These are phyloP conservation scores for Aricia artaxerxes DNA, from an alignment of 2,888 invertebrate species.

Conservation along the genomic window DNA sequence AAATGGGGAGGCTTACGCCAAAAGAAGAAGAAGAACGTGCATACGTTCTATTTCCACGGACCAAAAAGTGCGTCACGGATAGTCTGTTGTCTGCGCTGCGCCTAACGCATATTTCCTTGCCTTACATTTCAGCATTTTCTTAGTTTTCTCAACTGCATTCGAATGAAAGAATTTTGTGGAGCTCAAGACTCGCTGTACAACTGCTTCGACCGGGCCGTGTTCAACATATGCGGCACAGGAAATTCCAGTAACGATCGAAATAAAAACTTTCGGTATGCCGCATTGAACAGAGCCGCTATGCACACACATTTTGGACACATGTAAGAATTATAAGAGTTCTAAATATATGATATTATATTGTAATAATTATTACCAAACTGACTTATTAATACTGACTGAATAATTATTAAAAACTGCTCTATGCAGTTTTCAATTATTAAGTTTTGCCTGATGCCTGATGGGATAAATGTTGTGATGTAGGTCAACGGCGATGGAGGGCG, in stretches of 20 bases:
- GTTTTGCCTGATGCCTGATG: neutral
- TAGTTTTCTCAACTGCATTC: constrained; percentile 92
- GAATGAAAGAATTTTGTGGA: constrained; percentile 92
- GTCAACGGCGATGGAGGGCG: constrained; percentile 87
- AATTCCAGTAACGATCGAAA: constrained; percentile 76
- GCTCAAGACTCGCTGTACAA: constrained; percentile 89
- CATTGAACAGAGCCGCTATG: constrained; percentile 93
- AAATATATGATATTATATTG: neutral
- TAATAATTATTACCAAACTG: neutral
- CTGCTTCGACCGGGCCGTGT: constrained; percentile 87
- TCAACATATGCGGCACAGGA: constrained; percentile 56
- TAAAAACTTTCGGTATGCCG: constrained; percentile 91
- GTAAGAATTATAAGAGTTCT: constrained; percentile 62
- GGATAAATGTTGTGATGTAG: constrained; percentile 58
- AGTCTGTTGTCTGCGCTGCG: too few species aligned
- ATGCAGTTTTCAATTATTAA: neutral
- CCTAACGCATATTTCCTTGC: constrained; percentile 27
- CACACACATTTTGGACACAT: constrained; percentile 92
- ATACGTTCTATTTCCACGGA: too few species aligned
- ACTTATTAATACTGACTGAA: too few species aligned
- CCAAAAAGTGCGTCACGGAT: too few species aligned
- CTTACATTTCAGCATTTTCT: constrained; percentile 88
- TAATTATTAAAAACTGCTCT: constrained; percentile 44
- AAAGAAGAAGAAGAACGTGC: too few species aligned
- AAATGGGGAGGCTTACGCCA: too few species aligned